Percentiles rank a stretch among this genome's conserved stretches.
phyloP scores from a whole-genome alignment of 2,888 invertebrate species.

The Drosophila gaucha region DNA sequence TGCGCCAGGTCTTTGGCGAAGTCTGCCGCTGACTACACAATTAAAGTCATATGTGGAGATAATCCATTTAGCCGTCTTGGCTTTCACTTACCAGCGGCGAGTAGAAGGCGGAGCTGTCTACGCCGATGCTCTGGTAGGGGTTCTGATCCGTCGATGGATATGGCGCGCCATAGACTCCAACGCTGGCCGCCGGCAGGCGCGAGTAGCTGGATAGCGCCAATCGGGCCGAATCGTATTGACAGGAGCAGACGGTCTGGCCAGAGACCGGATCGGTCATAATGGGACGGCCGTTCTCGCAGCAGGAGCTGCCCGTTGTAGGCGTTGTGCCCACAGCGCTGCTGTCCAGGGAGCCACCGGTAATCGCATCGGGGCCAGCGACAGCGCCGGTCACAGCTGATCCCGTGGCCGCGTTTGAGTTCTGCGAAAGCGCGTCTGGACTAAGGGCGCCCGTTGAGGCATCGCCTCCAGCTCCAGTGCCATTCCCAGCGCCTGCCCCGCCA shows the following conservation, averaged over 20 bases:
- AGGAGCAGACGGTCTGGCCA: conserved; percentile 96
- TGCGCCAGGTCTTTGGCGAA: conserved; percentile 23
- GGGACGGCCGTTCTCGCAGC: conserved; percentile 96
- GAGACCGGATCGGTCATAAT: conserved; percentile 97
- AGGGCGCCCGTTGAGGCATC: conserved; percentile 82
- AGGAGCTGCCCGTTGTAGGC: conserved; percentile 85
- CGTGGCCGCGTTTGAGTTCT: conserved; percentile 83
- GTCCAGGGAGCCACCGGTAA: conserved; percentile 68
- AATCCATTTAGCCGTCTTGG: conserved; percentile 71
- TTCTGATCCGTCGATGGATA: conserved; percentile 96
- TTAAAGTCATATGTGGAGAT: conserved; percentile 83
- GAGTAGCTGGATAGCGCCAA: conserved; percentile 93
- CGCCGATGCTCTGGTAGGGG: conserved; percentile 96
- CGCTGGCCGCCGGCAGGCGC: conserved; percentile 90
- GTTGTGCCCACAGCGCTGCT: conserved; percentile 68
- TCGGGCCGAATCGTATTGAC: conserved; percentile 95
- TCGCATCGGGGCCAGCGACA: conserved; percentile 40
- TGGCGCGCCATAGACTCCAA: conserved; percentile 93
- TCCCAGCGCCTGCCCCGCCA: conserved; percentile 82
- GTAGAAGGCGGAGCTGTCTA: conserved; percentile 97
- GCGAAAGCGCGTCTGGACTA: conserved; percentile 84
- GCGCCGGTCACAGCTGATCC: conserved; percentile 55
- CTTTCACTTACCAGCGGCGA: conserved; percentile 94
- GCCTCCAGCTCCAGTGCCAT: conserved; percentile 83
- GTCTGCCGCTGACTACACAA: conserved; percentile 70